Evolutionary conservation across 2,888 invertebrate genomes (phyloP).

Genomic region (Microlaimidae sp.): DNA sequence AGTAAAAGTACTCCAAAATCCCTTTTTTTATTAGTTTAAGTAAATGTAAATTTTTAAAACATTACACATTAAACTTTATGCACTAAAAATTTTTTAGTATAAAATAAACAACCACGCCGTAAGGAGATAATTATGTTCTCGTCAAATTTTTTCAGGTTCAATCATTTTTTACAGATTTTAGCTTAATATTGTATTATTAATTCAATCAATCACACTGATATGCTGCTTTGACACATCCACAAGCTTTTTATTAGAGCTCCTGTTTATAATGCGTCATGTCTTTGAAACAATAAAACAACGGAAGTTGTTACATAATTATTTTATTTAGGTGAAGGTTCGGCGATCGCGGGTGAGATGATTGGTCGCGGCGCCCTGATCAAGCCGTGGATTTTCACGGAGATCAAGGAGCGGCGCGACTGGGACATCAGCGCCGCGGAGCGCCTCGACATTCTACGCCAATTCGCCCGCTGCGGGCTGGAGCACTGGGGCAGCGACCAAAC

Average conservation of each 20-base stretch:
- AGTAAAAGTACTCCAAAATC: no score
- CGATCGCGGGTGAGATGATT: constrained; percentile 30
- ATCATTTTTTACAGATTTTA: constrained; percentile 2
- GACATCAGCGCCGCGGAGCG: constrained; percentile 72
- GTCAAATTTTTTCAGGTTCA: no score
- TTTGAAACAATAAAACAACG: no score
- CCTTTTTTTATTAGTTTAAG: no score
- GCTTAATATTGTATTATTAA: not conserved
- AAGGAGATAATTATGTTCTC: no score
- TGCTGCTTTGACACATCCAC: constrained; percentile 13
- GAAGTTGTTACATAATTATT: constrained; percentile 12
- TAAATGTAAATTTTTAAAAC: no score
- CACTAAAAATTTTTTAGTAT: no score
- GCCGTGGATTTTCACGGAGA: constrained; percentile 96
- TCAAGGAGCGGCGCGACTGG: constrained; percentile 73
- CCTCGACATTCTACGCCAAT: constrained; percentile 65
- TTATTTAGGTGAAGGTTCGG: no score
- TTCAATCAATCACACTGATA: not conserved
- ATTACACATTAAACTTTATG: no score
- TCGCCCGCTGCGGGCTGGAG: constrained; percentile 73
- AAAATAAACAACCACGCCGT: no score
- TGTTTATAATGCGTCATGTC: no score
- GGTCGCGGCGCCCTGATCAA: constrained; percentile 81
- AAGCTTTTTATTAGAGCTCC: not conserved
- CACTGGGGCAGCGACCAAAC: constrained; percentile 90